Conservation (phyloP, 2,797 vertebrate species). For the Hylomyscus alleni region DNA sequence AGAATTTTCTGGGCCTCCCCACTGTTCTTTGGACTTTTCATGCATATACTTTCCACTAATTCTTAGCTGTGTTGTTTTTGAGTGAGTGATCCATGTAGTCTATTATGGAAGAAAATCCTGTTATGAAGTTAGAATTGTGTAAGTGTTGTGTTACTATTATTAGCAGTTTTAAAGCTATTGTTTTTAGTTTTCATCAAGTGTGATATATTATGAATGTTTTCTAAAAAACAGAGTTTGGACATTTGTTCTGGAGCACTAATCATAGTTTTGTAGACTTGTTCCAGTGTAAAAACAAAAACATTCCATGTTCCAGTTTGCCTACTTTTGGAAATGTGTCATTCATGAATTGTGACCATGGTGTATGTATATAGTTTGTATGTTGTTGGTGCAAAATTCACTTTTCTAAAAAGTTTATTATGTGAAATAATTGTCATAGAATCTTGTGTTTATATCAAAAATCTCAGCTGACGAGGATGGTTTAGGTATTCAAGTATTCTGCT, state of each 20-base stretch:
- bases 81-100: not conserved
- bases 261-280: constrained; percentile 42
- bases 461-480: constrained; percentile 23
- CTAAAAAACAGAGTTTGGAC: not conserved
- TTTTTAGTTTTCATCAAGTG: constrained; percentile 30
- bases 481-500: constrained; percentile 12
- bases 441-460: constrained; percentile 39
- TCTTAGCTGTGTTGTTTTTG: constrained; percentile 31
- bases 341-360: constrained; percentile 26
- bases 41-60: not conserved
- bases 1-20: not conserved
- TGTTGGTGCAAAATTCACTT: constrained; percentile 57
- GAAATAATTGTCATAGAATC: constrained; percentile 21
- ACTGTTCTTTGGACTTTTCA: constrained; percentile 29
- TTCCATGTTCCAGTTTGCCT: constrained; percentile 49
- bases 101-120: not conserved
- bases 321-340: constrained; percentile 51
- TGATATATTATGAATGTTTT: constrained; percentile 38
- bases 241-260: constrained; percentile 26
- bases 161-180: not conserved
- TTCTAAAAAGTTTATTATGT: constrained; percentile 35
- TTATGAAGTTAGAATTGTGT: not conserved
- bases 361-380: constrained; percentile 59
- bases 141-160: not conserved
- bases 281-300: constrained; percentile 16